These are phyloP conservation scores for Hemicentrotus pulcherrimus DNA, from an alignment of 35 echinoderm and acorn worm genomes.

Conservation along the genomic window DNA sequence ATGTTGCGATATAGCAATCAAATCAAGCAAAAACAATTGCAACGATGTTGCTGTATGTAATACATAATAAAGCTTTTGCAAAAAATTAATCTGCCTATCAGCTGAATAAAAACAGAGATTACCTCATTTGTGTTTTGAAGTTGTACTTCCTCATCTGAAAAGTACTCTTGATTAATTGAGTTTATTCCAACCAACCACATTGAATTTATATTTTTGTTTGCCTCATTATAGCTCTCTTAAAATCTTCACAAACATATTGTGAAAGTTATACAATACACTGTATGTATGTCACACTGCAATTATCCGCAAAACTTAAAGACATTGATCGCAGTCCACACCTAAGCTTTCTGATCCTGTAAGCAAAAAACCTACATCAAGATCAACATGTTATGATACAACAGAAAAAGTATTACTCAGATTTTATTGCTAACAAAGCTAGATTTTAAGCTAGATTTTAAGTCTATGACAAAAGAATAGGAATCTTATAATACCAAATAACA, in stretches of 20 bases:
- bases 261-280: not conserved
- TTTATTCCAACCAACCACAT: not conserved
- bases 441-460: not conserved
- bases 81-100: not conserved
- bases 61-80: not conserved
- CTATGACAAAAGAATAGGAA: not conserved
- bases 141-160: not conserved
- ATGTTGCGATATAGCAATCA: not conserved
- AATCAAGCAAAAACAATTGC: not conserved
- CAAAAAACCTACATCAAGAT: not conserved
- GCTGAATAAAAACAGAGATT: not conserved
- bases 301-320: not conserved
- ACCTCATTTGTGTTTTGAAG: not conserved
- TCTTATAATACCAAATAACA: not conserved
- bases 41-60: not conserved
- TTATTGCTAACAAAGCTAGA: conserved; percentile 17
- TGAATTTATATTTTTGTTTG: not conserved
- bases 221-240: not conserved
- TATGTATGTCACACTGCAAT: not conserved
- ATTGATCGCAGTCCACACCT: not conserved
- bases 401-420: conserved; percentile 24
- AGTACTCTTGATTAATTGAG: not conserved
- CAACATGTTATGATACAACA: not conserved
- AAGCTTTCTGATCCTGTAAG: not conserved
- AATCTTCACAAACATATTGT: not conserved